phyloP scores from a whole-genome alignment of 1,140 invertebrate genomes.

The Cylas formicarius region DNA sequence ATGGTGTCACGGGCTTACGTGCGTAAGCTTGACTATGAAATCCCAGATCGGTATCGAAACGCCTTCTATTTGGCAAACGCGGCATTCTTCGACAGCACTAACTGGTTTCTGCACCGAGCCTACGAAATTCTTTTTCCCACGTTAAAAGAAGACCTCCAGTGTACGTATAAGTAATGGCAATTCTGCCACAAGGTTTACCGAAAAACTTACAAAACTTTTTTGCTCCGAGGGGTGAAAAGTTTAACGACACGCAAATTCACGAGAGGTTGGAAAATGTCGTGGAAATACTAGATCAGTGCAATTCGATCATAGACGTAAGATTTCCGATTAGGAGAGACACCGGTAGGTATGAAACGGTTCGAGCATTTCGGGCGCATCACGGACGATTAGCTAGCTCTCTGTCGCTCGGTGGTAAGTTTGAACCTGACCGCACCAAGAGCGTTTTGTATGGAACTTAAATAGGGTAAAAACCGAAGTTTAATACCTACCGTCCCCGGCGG shows the following conservation, averaged over 20 bases:
- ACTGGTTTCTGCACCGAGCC: slow-evolving; percentile 64
- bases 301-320: slow-evolving; percentile 64
- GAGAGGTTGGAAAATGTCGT: slow-evolving; percentile 62
- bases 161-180: slow-evolving; percentile 53
- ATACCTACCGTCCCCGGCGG: no score
- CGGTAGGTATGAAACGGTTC: slow-evolving; percentile 72
- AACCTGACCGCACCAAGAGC: no score
- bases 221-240: not conserved
- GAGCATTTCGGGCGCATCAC: slow-evolving; percentile 78
- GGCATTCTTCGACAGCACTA: slow-evolving; percentile 62
- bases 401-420: slow-evolving; percentile 30
- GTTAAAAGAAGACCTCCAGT: slow-evolving; percentile 55
- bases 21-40: slow-evolving; percentile 48
- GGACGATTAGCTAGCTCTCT: slow-evolving; percentile 55
- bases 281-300: slow-evolving; percentile 65
- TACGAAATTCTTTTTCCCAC: slow-evolving; percentile 56
- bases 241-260: slow-evolving; percentile 11
- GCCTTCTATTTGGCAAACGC: slow-evolving; percentile 57
- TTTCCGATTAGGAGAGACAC: slow-evolving; percentile 73
- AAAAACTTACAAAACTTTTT: slow-evolving; percentile 3
- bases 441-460: no score
- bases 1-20: no score
- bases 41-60: slow-evolving; percentile 52
- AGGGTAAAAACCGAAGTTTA: no score
- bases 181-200: slow-evolving; percentile 4